These are phyloP conservation scores for Lasiurus borealis DNA, from an alignment of 2,113 vertebrate species.

Conservation along the genomic window DNA sequence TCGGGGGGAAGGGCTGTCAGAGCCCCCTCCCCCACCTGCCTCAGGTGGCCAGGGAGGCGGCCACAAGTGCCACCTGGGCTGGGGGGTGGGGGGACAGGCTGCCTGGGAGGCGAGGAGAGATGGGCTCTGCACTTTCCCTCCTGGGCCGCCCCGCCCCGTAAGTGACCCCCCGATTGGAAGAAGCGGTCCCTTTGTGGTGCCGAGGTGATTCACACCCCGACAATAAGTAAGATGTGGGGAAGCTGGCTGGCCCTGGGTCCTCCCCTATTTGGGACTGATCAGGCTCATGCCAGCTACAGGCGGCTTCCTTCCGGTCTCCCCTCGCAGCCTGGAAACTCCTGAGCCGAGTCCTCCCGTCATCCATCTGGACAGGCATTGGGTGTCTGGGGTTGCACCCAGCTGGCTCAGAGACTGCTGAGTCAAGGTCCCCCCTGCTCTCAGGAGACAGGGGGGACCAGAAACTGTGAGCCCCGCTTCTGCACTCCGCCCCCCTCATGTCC, in stretches of 20 bases:
- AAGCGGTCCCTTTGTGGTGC: neutral
- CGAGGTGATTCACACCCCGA: neutral
- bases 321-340: constrained; percentile 51
- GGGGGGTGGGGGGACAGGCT: neutral
- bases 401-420: neutral
- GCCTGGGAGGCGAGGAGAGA: neutral
- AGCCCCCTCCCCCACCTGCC: constrained; percentile 76
- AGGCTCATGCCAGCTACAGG: constrained; percentile 21
- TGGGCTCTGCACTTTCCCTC: neutral
- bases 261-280: constrained; percentile 33
- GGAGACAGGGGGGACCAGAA: neutral
- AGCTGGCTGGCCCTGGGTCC: neutral
- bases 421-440: neutral
- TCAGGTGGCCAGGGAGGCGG: constrained; percentile 52
- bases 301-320: constrained; percentile 43
- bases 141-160: neutral
- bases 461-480: too few relatives aligned
- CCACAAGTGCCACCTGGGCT: too few relatives aligned
- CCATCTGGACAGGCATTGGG: constrained; percentile 2
- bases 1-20: constrained; percentile 1
- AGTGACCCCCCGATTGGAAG: constrained; percentile 25
- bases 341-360: constrained; percentile 39
- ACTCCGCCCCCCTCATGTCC: neutral
- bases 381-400: neutral
- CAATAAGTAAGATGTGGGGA: constrained; percentile 50